A percentile compares a stretch with the other conserved stretches of the same genome.
Conservation (phyloP, 1,140 invertebrate species). For the Pectinophora gossypiella region DNA sequence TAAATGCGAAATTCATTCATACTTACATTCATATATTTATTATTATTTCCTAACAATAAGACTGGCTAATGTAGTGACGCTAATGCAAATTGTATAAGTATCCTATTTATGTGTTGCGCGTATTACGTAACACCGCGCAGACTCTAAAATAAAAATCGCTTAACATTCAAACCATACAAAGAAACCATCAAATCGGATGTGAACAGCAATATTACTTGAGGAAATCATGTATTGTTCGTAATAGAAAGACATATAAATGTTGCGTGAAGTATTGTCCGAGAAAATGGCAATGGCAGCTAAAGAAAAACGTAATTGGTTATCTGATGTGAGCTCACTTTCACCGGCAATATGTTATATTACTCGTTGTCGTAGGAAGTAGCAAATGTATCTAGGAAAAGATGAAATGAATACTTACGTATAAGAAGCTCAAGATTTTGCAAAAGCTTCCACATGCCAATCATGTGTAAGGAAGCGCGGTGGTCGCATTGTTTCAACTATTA, state of each 20-base stretch:
- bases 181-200: no score
- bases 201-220: not conserved
- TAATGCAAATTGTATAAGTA: no score
- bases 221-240: not conserved
- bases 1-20: no score
- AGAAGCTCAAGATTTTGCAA: not conserved
- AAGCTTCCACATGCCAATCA: not conserved
- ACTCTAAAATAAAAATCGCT: no score
- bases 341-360: constrained; percentile 1
- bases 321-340: constrained; percentile 10
- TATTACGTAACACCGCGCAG: no score
- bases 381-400: not conserved
- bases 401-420: not conserved
- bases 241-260: constrained; percentile 5
- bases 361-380: not conserved
- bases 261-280: constrained; percentile 14
- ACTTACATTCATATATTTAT: no score
- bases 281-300: constrained; percentile 6
- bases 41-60: no score
- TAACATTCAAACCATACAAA: no score
- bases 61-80: no score
- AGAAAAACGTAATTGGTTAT: constrained; percentile 18
- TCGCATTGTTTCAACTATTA: no score
- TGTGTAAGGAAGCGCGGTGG: not conserved
- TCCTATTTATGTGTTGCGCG: no score